phyloP scores from a whole-genome alignment of 1,140 invertebrate species.

The Pseudomyrmex gracilis region DNA sequence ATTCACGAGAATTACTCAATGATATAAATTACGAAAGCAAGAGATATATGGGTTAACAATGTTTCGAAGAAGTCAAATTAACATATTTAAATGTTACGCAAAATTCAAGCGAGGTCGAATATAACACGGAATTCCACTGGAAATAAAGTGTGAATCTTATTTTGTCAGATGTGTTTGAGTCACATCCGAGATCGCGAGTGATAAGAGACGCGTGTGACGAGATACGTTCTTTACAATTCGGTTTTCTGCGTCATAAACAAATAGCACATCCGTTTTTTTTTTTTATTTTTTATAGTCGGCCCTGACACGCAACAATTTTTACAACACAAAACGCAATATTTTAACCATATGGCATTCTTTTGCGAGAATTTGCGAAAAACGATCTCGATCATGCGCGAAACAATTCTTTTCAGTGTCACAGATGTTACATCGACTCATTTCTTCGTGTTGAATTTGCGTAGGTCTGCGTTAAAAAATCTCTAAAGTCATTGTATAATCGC shows the following conservation, averaged over 20 bases:
- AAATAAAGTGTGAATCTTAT: neutral
- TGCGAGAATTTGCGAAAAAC: neutral
- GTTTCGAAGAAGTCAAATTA: too few relatives aligned
- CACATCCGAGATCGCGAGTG: neutral
- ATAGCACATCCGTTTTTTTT: neutral
- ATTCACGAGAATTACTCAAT: too few relatives aligned
- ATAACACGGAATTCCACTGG: neutral
- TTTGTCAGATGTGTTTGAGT: neutral
- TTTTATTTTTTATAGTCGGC: neutral
- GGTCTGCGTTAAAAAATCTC: too few relatives aligned
- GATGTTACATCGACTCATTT: neutral
- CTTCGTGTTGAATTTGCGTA: neutral
- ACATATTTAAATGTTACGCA: too few relatives aligned
- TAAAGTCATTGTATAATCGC: too few relatives aligned
- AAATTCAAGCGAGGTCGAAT: neutral
- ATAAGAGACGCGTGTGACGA: neutral
- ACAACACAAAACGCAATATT: neutral
- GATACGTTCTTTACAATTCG: neutral
- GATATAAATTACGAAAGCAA: too few relatives aligned
- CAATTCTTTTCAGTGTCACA: neutral
- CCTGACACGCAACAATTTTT: neutral
- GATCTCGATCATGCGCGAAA: neutral
- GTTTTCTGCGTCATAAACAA: slow-evolving; percentile 2
- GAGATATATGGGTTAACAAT: too few relatives aligned
- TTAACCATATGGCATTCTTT: neutral